Conservation (phyloP, 2,888 invertebrate species). For the Calameuta idolon region DNA sequence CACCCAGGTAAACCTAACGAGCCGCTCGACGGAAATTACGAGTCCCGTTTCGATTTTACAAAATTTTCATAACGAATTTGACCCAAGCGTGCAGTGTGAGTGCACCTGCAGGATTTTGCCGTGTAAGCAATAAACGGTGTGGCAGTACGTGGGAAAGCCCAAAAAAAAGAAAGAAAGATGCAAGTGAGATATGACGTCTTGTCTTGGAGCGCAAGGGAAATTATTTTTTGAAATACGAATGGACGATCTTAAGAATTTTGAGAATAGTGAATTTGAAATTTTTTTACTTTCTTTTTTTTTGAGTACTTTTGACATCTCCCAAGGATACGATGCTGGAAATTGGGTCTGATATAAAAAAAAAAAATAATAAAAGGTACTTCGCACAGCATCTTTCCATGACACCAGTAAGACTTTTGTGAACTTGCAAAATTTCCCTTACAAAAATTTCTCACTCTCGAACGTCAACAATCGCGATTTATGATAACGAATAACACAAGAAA, state of each 20-base stretch:
- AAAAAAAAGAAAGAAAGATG: neutral
- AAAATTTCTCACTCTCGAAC: neutral
- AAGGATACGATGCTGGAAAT: neutral
- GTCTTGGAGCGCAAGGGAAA: neutral
- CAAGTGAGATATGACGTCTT: neutral
- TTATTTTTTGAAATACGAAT: neutral
- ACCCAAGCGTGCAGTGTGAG: neutral
- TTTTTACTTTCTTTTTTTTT: neutral
- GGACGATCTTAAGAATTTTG: neutral
- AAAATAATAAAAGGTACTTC: neutral
- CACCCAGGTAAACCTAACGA: neutral
- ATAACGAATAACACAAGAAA: neutral
- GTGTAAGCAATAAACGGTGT: neutral
- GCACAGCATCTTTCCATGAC: neutral
- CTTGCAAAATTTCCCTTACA: neutral
- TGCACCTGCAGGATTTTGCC: neutral
- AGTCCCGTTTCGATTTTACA: neutral
- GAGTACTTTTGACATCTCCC: neutral
- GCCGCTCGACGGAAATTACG: neutral
- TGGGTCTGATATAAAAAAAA: neutral
- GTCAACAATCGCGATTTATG: neutral
- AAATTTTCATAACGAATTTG: neutral
- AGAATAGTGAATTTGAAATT: neutral
- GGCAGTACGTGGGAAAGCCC: neutral
- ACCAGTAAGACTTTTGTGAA: neutral